Evolutionary conservation across 2,888 invertebrate species (phyloP), one percentile per base, ranked within the genome.

Genomic region (Pyrrhia umbra): DNA sequence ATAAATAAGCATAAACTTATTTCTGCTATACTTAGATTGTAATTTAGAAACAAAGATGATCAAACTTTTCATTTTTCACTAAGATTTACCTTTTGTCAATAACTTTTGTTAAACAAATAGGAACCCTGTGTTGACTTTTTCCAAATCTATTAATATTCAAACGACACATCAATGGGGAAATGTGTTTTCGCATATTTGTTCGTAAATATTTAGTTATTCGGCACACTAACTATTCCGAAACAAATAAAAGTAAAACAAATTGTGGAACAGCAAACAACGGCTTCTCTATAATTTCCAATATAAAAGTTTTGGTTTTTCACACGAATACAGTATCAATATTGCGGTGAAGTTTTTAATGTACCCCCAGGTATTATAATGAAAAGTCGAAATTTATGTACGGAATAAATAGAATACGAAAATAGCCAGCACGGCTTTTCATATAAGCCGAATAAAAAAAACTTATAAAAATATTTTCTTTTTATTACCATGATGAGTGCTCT

Each of bases 121-220:
- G n/a, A n/a, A n/a, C 2, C 18, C 6, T 8, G 9, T 49, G 16
- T 52, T 50, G 39, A 6, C 10, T 34, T 39, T 75, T 55, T 49
- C 46, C 16, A 16, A 45, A 42, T 56, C 30, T 68, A 67, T 75
- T 61, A 75, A 70, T 75, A 75, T 77, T 78, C 67, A 67, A 64
- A 70, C 61, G 37, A 20, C 15, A 47, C 54, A 63, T 69, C 66
- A 51, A 27, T 54, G 52, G 59, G 55, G 49, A 72, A 47, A 75
- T 63, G 15, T 30, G 58, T 59, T 66, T 61, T 70, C 62, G 25
- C 40, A 47, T 60, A 45, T 60, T 50, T 50, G 57, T 61, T 55
- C 25, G 27, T 46, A 52, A 68, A 78, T 70, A 75, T 78, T 70
- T 60, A 55, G 27, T 63, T 55, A 18, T 70, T 37, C 42, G 34